A percentile compares a stretch with the other conserved stretches of the same genome.
These are phyloP conservation scores for Ceyx margarethae DNA, from an alignment of 2,113 vertebrate genomes.

Conservation along the genomic window DNA sequence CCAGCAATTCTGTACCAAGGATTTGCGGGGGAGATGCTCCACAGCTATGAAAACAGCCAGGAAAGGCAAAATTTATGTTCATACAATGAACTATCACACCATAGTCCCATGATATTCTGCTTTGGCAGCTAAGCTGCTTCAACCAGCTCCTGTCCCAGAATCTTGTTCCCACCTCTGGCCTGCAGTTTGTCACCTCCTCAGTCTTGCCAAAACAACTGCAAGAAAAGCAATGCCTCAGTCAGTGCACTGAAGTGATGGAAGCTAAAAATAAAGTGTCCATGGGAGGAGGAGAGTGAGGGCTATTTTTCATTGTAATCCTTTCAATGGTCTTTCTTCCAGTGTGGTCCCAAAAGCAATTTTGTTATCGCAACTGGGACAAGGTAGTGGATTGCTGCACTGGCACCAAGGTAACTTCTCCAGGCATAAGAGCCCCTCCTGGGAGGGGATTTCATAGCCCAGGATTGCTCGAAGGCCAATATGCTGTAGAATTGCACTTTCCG, in stretches of 20 bases:
- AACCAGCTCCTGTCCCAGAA: not conserved
- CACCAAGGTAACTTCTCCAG: not conserved
- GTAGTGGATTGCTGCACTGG: not conserved
- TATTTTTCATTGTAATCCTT: constrained; percentile 14
- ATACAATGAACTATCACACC: not conserved
- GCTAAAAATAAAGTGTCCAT: not conserved
- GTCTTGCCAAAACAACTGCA: not conserved
- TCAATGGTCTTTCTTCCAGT: constrained; percentile 30
- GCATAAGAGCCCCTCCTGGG: not conserved
- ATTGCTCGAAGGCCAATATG: not conserved
- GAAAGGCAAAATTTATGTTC: constrained; percentile 14
- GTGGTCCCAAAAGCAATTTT: not conserved
- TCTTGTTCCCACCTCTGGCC: constrained; percentile 20
- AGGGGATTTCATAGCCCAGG: not conserved
- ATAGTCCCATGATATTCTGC: not conserved
- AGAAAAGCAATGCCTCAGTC: not conserved
- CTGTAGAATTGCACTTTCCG: not conserved
- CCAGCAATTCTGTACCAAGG: not conserved
- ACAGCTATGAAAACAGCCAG: not conserved
- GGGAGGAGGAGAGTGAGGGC: not conserved
- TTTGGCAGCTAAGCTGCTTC: constrained; percentile 16
- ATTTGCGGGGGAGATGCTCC: not conserved
- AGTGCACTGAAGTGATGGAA: not conserved
- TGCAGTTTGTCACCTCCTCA: constrained; percentile 6
- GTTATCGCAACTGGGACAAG: not conserved